Evolutionary conservation across 2,888 invertebrate genomes (phyloP).

Genomic region (Rugalucina vietnamica): DNA sequence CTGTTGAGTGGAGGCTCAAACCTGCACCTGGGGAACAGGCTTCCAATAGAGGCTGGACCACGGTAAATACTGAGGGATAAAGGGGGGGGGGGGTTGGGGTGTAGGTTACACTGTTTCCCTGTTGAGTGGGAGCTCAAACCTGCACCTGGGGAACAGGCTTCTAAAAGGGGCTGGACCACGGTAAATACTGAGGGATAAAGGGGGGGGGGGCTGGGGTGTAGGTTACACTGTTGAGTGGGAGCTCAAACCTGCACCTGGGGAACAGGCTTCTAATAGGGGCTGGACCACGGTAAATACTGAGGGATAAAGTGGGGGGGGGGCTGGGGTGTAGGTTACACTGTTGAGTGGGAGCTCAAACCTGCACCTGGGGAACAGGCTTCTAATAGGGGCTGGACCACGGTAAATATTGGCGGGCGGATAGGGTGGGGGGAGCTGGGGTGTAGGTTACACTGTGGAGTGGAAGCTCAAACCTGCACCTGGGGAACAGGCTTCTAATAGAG

Average conservation of each 20-base stretch:
- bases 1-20: slow-evolving; percentile 89
- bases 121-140: slow-evolving; percentile 88
- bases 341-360: slow-evolving; percentile 88
- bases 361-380: slow-evolving; percentile 47
- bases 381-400: slow-evolving; percentile 62
- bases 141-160: slow-evolving; percentile 44
- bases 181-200: too few species aligned
- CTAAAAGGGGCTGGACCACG: slow-evolving; percentile 60
- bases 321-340: slow-evolving; percentile 94
- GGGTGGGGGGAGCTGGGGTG: too few species aligned
- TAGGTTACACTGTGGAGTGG: slow-evolving; percentile 95
- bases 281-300: slow-evolving; percentile 65
- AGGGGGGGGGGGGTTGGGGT: too few species aligned
- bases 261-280: slow-evolving; percentile 47
- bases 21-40: slow-evolving; percentile 49
- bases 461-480: slow-evolving; percentile 64
- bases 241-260: slow-evolving; percentile 58
- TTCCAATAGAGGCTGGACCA: slow-evolving; percentile 57
- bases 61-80: too few species aligned
- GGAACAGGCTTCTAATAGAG: slow-evolving; percentile 45
- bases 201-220: slow-evolving; percentile 94
- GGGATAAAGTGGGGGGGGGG: too few species aligned
- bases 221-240: slow-evolving; percentile 94
- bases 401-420: too few species aligned
- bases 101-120: slow-evolving; percentile 95